phyloP scores from a whole-genome alignment of 2,113 vertebrate species.

The Plectropomus leopardus region DNA sequence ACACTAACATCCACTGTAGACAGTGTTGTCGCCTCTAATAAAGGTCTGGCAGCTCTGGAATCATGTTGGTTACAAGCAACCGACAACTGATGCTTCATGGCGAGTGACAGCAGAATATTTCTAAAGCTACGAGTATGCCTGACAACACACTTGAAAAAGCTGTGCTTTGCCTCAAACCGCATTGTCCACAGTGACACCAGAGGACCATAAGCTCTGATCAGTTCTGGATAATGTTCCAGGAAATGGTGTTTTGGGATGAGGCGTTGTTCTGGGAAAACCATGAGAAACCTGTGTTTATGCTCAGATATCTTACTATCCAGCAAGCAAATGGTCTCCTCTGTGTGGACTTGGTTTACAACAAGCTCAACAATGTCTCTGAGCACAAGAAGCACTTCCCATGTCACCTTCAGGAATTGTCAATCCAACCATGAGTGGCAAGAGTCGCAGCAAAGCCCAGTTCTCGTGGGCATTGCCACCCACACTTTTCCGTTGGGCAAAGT shows the following conservation, averaged over 20 bases:
- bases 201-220: background rate
- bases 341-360: background rate
- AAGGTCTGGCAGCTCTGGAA: background rate
- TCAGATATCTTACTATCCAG: background rate
- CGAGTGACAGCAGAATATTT: background rate
- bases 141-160: conserved; percentile 1
- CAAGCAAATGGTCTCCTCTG: background rate
- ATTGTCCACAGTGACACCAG: background rate
- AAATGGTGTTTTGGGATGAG: background rate
- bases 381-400: background rate
- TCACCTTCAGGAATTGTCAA: background rate
- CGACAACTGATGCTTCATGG: background rate
- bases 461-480: background rate
- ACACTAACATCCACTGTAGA: background rate
- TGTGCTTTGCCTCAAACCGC: background rate
- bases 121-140: background rate
- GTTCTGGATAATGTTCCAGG: background rate
- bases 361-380: no score
- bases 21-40: background rate
- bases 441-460: background rate
- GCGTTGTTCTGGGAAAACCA: background rate
- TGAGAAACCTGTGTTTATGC: background rate
- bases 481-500: background rate
- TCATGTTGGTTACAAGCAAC: background rate
- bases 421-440: background rate